Conservation (phyloP, 2,797 vertebrate genomes). For the Ateles fusciceps region DNA sequence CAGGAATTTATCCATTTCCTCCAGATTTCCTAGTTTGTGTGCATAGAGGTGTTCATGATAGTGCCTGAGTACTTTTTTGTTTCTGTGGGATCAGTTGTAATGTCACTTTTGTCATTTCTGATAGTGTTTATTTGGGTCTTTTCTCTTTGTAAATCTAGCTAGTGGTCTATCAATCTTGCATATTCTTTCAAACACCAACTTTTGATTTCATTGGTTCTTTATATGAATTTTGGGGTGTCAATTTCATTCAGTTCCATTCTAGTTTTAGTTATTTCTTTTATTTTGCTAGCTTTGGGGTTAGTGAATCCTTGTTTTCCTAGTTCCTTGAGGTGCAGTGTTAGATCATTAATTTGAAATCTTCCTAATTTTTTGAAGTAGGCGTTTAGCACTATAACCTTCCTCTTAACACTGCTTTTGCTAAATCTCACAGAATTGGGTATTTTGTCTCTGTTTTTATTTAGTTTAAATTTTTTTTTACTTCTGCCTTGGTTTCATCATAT, state of each 20-base stretch:
- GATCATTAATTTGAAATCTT: not conserved
- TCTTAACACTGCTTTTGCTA: not conserved
- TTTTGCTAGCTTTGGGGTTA: not conserved
- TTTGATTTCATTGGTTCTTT: not conserved
- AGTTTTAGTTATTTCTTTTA: not conserved
- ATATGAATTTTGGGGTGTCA: not conserved
- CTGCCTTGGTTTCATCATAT: not conserved
- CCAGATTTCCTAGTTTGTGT: not conserved
- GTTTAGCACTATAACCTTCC: not conserved
- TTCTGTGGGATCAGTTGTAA: not conserved
- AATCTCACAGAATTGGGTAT: not conserved
- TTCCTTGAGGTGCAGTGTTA: not conserved
- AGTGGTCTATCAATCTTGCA: not conserved
- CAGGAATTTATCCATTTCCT: not conserved
- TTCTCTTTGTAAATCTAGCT: not conserved
- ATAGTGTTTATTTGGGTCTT: not conserved
- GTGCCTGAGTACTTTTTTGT: not conserved
- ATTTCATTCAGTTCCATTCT: not conserved
- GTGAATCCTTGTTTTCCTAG: not conserved
- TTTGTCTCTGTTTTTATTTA: not conserved
- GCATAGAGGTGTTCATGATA: not conserved
- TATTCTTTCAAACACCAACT: not conserved
- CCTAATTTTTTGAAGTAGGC: not conserved
- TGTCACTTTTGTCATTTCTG: not conserved
- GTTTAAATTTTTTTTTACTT: not conserved